These are phyloP conservation scores for Yponomeuta sedellus DNA, from an alignment of 2,888 invertebrate species.

Conservation along the genomic window DNA sequence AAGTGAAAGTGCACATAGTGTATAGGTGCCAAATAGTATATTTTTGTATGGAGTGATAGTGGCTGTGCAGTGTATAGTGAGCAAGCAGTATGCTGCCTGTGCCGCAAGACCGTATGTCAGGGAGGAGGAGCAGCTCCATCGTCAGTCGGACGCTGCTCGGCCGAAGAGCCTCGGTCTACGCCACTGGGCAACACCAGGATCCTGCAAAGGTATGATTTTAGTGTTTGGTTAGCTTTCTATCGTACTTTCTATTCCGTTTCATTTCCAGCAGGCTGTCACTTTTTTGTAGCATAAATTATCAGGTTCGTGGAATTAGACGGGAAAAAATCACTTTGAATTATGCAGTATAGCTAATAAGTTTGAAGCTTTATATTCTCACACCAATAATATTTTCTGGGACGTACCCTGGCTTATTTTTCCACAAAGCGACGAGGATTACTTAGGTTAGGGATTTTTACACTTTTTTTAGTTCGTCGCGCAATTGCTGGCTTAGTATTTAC, in stretches of 20 bases:
- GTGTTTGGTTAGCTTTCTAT: background rate
- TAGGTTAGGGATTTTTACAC: too few species aligned
- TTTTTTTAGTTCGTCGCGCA: too few species aligned
- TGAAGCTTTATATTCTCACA: too few species aligned
- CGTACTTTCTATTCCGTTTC: background rate
- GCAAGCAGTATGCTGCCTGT: slow-evolving; percentile 59
- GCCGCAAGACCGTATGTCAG: slow-evolving; percentile 75
- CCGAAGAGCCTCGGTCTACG: slow-evolving; percentile 80
- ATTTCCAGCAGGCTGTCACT: too few species aligned
- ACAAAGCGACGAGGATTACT: too few species aligned
- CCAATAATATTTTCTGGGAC: too few species aligned
- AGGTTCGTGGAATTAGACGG: too few species aligned
- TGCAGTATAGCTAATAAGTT: too few species aligned
- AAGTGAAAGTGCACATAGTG: background rate
- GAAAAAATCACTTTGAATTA: too few species aligned
- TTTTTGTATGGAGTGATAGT: background rate
- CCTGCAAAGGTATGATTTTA: slow-evolving; percentile 77
- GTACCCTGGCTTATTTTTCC: too few species aligned
- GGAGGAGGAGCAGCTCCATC: slow-evolving; percentile 80
- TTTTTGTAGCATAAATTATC: too few species aligned
- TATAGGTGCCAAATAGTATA: background rate
- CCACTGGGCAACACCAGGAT: slow-evolving; percentile 77
- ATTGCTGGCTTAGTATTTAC: too few species aligned
- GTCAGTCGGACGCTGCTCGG: slow-evolving; percentile 81
- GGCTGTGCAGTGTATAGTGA: background rate